phyloP scores from a whole-genome alignment of 2,888 invertebrate species.

The Aleiodes leptofemur region DNA sequence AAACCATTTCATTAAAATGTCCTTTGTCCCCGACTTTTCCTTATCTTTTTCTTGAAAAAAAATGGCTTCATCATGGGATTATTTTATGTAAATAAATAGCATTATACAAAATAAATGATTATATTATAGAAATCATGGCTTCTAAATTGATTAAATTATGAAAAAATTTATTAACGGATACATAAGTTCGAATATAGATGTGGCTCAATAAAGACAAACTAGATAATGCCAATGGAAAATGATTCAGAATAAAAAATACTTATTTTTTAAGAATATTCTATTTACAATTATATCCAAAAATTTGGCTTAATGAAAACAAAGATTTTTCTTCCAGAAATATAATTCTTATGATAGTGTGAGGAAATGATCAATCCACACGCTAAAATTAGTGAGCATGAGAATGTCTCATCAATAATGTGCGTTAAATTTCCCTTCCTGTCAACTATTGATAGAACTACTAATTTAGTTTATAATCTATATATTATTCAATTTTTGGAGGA shows the following conservation, averaged over 20 bases:
- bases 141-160: conserved; percentile 14
- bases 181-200: not conserved
- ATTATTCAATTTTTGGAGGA: conserved; percentile 2
- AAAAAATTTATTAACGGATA: conserved; percentile 25
- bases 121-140: no score
- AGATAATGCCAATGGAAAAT: not conserved
- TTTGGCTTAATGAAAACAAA: not conserved
- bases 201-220: not conserved
- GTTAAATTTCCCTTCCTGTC: conserved; percentile 11
- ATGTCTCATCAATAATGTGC: conserved; percentile 8
- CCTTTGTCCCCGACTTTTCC: no score
- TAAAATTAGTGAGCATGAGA: conserved; percentile 13
- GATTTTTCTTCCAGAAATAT: not conserved
- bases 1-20: no score
- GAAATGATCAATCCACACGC: not conserved
- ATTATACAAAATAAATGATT: no score
- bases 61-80: no score
- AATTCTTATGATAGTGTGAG: conserved; percentile 3
- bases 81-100: no score
- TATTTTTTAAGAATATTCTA: not conserved
- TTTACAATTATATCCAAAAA: conserved; percentile 16
- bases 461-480: not conserved
- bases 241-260: not conserved
- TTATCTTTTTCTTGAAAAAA: no score
- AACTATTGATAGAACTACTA: conserved; percentile 3